These are phyloP conservation scores for Seriola aureovittata DNA, from an alignment of 2,113 vertebrate genomes.

Conservation along the genomic window DNA sequence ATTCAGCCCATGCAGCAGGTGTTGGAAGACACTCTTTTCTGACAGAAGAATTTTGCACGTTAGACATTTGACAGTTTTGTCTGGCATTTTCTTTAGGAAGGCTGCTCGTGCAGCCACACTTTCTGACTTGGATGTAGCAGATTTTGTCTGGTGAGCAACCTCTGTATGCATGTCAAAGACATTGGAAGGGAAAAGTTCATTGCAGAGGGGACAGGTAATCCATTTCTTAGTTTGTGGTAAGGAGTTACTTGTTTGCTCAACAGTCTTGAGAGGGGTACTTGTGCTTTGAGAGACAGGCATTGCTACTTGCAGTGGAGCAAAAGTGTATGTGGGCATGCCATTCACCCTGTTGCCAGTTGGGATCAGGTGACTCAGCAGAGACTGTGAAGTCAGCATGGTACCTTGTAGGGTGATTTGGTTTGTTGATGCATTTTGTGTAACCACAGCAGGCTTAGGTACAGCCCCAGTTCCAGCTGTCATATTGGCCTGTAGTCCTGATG, in stretches of 20 bases:
- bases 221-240: constrained; percentile 92
- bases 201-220: constrained; percentile 96
- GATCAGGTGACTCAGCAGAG: constrained; percentile 92
- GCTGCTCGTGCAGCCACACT: constrained; percentile 90
- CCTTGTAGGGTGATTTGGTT: constrained; percentile 81
- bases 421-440: constrained; percentile 43
- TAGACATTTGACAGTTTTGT: constrained; percentile 91
- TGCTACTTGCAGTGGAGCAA: constrained; percentile 91
- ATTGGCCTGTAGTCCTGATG: constrained; percentile 81
- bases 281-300: constrained; percentile 85
- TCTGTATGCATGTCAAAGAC: constrained; percentile 95
- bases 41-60: constrained; percentile 91
- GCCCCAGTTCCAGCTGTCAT: constrained; percentile 75
- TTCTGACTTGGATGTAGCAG: constrained; percentile 63
- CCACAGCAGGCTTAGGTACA: constrained; percentile 78
- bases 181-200: constrained; percentile 94
- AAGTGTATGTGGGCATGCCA: constrained; percentile 94
- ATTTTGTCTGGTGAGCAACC: constrained; percentile 88
- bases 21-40: constrained; percentile 91
- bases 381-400: constrained; percentile 89
- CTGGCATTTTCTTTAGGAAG: constrained; percentile 92
- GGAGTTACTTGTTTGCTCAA: constrained; percentile 79
- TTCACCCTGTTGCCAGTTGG: constrained; percentile 95
- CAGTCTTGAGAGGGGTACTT: constrained; percentile 72
- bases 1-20: constrained; percentile 93